phyloP scores from a whole-genome alignment of 2,113 vertebrate genomes.

The Pomatorhinus ruficollis region DNA sequence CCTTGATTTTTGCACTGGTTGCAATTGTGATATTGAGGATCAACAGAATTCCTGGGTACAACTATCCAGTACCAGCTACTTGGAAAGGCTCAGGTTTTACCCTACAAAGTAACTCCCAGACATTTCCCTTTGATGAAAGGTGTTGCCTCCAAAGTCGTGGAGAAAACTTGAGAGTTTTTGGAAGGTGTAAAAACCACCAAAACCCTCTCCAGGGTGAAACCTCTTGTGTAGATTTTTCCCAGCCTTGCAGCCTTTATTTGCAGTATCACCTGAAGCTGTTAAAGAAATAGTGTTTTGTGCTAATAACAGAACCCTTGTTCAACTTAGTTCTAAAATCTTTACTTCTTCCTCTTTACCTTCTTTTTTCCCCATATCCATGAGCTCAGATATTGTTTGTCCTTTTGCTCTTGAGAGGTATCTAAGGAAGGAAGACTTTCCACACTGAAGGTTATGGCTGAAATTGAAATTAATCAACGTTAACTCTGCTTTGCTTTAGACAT shows the following conservation, averaged over 20 bases:
- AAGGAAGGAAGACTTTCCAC: neutral
- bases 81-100: neutral
- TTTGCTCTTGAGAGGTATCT: neutral
- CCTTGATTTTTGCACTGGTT: neutral
- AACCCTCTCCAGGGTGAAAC: neutral
- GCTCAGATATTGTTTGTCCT: neutral
- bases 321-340: neutral
- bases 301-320: neutral
- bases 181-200: neutral
- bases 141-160: neutral
- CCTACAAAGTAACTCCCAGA: neutral
- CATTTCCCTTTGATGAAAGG: neutral
- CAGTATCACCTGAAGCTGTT: neutral
- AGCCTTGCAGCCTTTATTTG: neutral
- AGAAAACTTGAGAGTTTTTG: neutral
- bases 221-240: neutral
- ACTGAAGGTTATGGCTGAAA: neutral
- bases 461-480: fast-evolving
- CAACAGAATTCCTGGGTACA: neutral
- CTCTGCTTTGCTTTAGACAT: neutral
- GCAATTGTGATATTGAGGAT: neutral
- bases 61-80: neutral
- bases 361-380: neutral
- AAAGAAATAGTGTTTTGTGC: neutral
- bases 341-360: neutral